phyloP scores from a whole-genome alignment of 1,140 invertebrate genomes.

The Chironomus tepperi region DNA sequence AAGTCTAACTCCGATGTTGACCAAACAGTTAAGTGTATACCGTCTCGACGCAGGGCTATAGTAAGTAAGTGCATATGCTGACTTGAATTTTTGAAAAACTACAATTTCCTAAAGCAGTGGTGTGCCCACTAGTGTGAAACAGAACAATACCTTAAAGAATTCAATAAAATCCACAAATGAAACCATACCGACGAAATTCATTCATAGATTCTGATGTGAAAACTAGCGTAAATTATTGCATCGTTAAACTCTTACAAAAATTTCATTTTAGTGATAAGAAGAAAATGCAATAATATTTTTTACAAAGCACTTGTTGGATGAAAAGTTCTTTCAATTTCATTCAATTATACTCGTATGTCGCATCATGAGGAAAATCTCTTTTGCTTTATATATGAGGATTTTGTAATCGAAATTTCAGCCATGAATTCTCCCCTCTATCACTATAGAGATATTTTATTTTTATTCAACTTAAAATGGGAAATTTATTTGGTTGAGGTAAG shows the following conservation, averaged over 20 bases:
- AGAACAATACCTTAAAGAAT: no score
- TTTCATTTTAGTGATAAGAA: neutral
- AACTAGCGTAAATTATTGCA: neutral
- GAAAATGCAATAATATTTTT: neutral
- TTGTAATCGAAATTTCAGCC: neutral
- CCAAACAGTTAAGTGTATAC: no score
- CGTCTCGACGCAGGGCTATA: no score
- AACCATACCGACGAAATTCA: neutral
- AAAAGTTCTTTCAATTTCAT: neutral
- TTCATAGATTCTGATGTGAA: neutral
- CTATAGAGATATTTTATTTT: neutral
- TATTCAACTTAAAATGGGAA: neutral
- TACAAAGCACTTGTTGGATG: neutral
- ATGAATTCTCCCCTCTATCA: neutral
- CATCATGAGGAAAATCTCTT: neutral
- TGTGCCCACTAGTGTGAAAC: no score
- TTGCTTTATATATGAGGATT: neutral
- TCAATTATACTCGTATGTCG: slow-evolving; percentile 8
- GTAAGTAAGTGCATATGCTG: no score
- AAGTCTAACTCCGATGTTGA: no score
- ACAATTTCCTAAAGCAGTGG: no score
- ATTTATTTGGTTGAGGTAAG: neutral
- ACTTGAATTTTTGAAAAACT: no score
- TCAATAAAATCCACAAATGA: no score
- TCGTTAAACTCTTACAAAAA: no score